Evolutionary conservation across 2,113 vertebrate genomes (phyloP), one percentile per base, ranked within the genome.

Genomic region (Malurus melanocephalus): DNA sequence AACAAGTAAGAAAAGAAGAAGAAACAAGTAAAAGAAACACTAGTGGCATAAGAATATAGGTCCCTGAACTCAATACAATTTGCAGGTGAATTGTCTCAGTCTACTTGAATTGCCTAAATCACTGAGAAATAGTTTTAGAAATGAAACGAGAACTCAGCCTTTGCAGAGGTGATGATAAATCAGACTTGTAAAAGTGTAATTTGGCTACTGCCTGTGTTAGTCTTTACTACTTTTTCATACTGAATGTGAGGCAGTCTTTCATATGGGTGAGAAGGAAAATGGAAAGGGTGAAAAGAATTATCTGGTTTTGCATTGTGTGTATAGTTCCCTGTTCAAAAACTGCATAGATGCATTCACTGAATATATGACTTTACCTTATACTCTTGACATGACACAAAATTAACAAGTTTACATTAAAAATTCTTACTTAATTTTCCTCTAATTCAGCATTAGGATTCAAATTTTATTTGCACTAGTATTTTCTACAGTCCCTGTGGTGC

Each of bases 71-170:
- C 71, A 92, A 65, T 62, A 23, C 17, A 18, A 35, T 91, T 85
- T 92, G 32, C 20, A 35, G 17, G 52, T 80, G 32, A 66, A 79
- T 83, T 87, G 24, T 42, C 40, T 94, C n/a, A 27, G 30, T 79
- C 55, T 78, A 45, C 75, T 23, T 83, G 30, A 56, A 89, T 89
- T 84, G 64, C 9, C 18, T 79, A 89, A 86, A 87, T 77, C 51
- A 77, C 38, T 40, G 28, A 7, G 15, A 91, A 88, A 75, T 83
- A 64, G 28, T 21, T 53, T 96, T 42, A 89, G 51, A 93, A 94
- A 95, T 61, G 32, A 85, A 94, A 83, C 0, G 4, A 93, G 28
- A 89, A 5, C 43, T 80, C 84, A 72, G 59, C 14, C 38, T 95
- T 78, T 80, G 35, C 80, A 76, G 45, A 66, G 75, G 2, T 57